Percentiles rank a stretch among this genome's conserved stretches.
Conservation (phyloP, 2,797 vertebrate genomes). For the Helostoma temminkii region DNA sequence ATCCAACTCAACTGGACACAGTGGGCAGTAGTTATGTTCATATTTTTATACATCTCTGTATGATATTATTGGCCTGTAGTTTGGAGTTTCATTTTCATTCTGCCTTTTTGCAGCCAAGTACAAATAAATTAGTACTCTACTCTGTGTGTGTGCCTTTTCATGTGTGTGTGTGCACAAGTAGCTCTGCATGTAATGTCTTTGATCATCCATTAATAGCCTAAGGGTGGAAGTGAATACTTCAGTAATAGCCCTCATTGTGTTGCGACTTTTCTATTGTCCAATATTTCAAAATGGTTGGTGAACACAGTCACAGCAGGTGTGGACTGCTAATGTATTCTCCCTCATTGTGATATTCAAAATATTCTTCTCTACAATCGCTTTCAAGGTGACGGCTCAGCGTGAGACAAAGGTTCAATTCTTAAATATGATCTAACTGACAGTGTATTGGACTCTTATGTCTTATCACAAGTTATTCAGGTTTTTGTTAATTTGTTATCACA, state of each 20-base stretch:
- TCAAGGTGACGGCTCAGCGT: constrained; percentile 44
- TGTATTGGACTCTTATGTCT: background rate
- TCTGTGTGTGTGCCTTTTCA: background rate
- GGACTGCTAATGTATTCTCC: constrained; percentile 36
- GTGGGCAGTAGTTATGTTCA: background rate
- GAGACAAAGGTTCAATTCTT: constrained; percentile 37
- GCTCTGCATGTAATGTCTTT: constrained; percentile 1
- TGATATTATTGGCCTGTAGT: background rate
- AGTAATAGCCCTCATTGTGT: constrained; percentile 19
- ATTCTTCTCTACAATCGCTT: constrained; percentile 41
- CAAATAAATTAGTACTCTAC: background rate
- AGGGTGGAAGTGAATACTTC: constrained; percentile 9
- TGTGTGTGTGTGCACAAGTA: background rate
- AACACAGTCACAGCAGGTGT: constrained; percentile 49
- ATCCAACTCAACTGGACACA: background rate
- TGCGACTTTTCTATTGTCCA: constrained; percentile 24
- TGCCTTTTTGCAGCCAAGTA: background rate
- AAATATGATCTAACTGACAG: constrained; percentile 22
- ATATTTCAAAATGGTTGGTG: constrained; percentile 32
- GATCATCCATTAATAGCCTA: constrained; percentile 20
- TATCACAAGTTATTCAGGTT: too few relatives aligned
- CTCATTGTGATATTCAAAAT: constrained; percentile 42
- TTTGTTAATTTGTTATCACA: background rate
- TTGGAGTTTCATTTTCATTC: constrained; percentile 1
- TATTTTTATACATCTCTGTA: background rate